phyloP scores from a whole-genome alignment of 1,140 invertebrate species.

The Drosophila baimaii region DNA sequence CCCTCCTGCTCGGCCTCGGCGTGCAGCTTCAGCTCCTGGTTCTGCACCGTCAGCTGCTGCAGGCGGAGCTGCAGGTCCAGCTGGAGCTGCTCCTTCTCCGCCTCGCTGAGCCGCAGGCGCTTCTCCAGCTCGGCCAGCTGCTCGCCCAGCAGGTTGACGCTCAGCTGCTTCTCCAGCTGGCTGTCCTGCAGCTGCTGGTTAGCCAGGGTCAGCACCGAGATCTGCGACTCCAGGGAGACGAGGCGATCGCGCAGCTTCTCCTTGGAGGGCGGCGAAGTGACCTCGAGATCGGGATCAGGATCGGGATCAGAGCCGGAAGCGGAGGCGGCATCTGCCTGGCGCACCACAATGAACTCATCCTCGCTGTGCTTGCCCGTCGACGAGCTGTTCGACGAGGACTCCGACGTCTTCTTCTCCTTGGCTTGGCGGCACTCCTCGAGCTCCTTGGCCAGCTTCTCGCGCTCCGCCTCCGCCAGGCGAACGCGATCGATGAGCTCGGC shows the following conservation, averaged over 20 bases:
- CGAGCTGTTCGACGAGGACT: constrained; percentile 77
- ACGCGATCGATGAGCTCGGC: constrained; percentile 69
- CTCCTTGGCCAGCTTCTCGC: constrained; percentile 56
- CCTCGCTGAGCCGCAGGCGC: constrained; percentile 67
- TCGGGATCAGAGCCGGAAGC: constrained; percentile 37
- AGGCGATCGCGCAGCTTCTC: constrained; percentile 85
- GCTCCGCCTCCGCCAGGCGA: constrained; percentile 56
- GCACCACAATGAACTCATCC: constrained; percentile 81
- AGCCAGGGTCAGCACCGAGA: constrained; percentile 78
- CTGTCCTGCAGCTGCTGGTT: constrained; percentile 74
- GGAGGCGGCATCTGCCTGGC: constrained; percentile 63
- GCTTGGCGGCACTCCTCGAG: constrained; percentile 56
- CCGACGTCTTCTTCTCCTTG: constrained; percentile 78
- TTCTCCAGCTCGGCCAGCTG: constrained; percentile 83
- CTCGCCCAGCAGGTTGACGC: constrained; percentile 85
- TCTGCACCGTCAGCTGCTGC: constrained; percentile 70
- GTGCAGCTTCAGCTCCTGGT: constrained; percentile 73
- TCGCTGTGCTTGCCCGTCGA: constrained; percentile 79
- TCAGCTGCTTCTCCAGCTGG: constrained; percentile 86
- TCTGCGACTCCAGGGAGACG: constrained; percentile 82
- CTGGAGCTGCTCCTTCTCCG: constrained; percentile 75
- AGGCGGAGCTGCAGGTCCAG: constrained; percentile 72
- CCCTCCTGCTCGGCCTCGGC: constrained; percentile 77
- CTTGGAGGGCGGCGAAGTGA: constrained; percentile 63
- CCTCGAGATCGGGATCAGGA: constrained; percentile 53